Conservation (phyloP, 2,888 invertebrate species). For the Platypus cylindrus region DNA sequence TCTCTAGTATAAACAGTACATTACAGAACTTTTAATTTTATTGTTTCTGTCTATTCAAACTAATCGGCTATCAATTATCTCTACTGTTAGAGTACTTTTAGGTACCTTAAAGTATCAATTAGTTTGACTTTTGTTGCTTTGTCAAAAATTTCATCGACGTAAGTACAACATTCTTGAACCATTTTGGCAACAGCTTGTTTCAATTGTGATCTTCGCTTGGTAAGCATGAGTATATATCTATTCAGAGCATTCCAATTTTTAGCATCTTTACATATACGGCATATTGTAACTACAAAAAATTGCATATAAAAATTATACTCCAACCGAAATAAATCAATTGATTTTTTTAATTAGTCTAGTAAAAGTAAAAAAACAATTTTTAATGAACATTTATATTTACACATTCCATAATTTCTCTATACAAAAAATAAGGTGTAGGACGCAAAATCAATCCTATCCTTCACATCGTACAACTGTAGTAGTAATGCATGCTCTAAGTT, state of each 20-base stretch:
- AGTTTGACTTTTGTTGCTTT: slow-evolving; percentile 84
- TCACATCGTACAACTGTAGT: too few species aligned
- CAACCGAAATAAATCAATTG: too few species aligned
- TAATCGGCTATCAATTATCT: too few species aligned
- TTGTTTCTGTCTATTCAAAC: too few species aligned
- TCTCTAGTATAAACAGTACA: too few species aligned
- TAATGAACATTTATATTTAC: too few species aligned
- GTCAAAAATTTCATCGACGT: slow-evolving; percentile 84
- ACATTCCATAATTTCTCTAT: too few species aligned
- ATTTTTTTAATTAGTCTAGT: neutral
- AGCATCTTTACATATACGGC: slow-evolving; percentile 81
- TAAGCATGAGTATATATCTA: slow-evolving; percentile 81
- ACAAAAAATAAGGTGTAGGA: too few species aligned
- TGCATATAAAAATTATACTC: too few species aligned
- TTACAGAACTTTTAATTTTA: too few species aligned
- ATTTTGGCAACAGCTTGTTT: slow-evolving; percentile 95
- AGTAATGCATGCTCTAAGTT: too few species aligned
- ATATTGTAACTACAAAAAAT: slow-evolving; percentile 65
- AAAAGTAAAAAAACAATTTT: neutral
- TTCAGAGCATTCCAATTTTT: slow-evolving; percentile 88
- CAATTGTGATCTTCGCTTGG: slow-evolving; percentile 88
- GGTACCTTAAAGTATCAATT: slow-evolving; percentile 73
- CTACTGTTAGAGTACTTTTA: neutral
- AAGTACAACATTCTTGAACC: slow-evolving; percentile 90
- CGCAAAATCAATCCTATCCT: too few species aligned